A percentile compares a stretch with the other conserved stretches of the same genome.
These are phyloP conservation scores for Umimayanthus kanabou DNA, from an alignment of 92 coral and sea anemone genomes.

Conservation along the genomic window DNA sequence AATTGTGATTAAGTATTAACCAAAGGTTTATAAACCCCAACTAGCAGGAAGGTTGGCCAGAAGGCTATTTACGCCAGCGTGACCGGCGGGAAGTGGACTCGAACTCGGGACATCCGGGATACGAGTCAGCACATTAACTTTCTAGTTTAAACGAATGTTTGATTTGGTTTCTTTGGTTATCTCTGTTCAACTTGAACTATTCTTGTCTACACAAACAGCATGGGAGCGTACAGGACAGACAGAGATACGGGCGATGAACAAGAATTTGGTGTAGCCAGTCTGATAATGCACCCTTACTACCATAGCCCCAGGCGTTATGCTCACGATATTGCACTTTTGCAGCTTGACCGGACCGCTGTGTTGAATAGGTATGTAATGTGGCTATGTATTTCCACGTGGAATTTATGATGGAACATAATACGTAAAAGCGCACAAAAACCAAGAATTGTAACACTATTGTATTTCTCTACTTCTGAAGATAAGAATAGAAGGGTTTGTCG, in stretches of 20 bases:
- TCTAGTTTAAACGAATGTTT: background rate
- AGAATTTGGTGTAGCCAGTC: slow-evolving; percentile 27
- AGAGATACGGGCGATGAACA: slow-evolving; percentile 25
- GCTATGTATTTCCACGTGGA: background rate
- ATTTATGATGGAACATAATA: background rate
- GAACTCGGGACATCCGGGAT: no score
- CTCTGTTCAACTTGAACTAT: background rate
- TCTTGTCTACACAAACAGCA: background rate
- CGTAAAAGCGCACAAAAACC: background rate
- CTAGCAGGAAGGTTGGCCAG: no score
- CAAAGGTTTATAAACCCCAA: no score
- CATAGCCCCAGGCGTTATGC: slow-evolving; percentile 37
- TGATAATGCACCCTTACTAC: slow-evolving; percentile 38
- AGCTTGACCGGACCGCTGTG: slow-evolving; percentile 20
- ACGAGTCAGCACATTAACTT: no score
- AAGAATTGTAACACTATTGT: no score
- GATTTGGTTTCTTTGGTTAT: background rate
- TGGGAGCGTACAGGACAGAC: slow-evolving; percentile 22
- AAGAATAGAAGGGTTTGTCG: no score
- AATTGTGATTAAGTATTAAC: no score
- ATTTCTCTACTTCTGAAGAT: no score
- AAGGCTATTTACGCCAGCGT: no score
- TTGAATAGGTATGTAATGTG: slow-evolving; percentile 10
- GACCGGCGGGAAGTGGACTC: no score
- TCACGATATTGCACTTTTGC: slow-evolving; percentile 40